phyloP scores from a whole-genome alignment of 2,888 invertebrate genomes.

The Cheilosia urbana region DNA sequence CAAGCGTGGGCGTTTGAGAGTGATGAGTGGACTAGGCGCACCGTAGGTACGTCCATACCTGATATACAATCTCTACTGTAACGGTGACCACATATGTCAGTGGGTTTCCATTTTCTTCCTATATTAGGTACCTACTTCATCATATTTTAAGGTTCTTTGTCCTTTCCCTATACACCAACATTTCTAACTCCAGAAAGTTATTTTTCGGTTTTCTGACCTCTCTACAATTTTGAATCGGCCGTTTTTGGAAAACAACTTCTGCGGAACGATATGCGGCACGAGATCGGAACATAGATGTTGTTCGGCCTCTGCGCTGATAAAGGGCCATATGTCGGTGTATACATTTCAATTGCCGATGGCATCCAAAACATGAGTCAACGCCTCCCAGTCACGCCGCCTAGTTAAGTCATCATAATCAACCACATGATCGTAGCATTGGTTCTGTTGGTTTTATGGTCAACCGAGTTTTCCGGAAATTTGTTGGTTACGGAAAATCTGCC shows the following conservation, averaged over 20 bases:
- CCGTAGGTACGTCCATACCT: constrained; percentile 53
- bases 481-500: constrained; percentile 57
- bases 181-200: constrained; percentile 26
- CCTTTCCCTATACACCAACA: constrained; percentile 19
- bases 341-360: constrained; percentile 74
- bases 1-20: constrained; percentile 47
- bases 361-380: constrained; percentile 70
- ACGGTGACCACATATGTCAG: constrained; percentile 61
- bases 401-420: constrained; percentile 73
- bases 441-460: constrained; percentile 63
- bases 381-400: constrained; percentile 74
- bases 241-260: constrained; percentile 62
- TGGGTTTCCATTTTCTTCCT: constrained; percentile 44
- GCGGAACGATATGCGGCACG: constrained; percentile 72
- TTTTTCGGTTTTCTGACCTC: constrained; percentile 62
- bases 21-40: constrained; percentile 39
- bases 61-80: constrained; percentile 59
- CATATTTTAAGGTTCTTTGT: constrained; percentile 38
- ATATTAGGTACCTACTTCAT: constrained; percentile 46
- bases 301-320: constrained; percentile 15
- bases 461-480: constrained; percentile 49
- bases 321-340: constrained; percentile 71
- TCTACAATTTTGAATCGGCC: constrained; percentile 39
- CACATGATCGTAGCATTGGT: constrained; percentile 63
- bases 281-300: constrained; percentile 71